Evolutionary conservation across 1,140 invertebrate genomes (phyloP).

Genomic region (Brachionus plicatilis): DNA sequence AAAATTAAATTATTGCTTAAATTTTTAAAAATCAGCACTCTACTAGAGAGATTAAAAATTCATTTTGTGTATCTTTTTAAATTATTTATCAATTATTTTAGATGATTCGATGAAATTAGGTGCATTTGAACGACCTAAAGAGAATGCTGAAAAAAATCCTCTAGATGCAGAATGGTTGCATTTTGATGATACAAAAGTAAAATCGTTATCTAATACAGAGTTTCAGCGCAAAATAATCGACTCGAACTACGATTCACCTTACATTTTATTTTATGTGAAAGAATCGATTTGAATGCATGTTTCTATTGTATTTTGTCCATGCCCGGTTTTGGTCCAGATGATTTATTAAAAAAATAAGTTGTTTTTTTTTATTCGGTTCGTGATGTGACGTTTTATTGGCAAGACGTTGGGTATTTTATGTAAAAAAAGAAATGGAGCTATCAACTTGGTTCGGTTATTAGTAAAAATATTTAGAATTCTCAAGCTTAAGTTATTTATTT

Average conservation of each 20-base stretch:
- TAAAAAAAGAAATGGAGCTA: not conserved
- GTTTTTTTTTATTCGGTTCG: not conserved
- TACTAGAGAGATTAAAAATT: too few relatives aligned
- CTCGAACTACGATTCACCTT: constrained; percentile 28
- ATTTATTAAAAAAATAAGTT: not conserved
- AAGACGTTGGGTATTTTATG: not conserved
- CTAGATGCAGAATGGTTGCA: constrained; percentile 13
- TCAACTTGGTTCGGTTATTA: not conserved
- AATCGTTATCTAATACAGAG: constrained; percentile 6
- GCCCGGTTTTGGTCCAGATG: not conserved
- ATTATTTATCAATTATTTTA: not conserved
- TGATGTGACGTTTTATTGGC: not conserved
- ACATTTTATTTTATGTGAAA: constrained; percentile 18
- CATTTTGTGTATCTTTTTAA: not conserved
- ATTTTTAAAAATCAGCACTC: too few relatives aligned
- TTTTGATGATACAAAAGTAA: constrained; percentile 30
- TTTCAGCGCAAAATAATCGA: constrained; percentile 34
- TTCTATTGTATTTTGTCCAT: not conserved
- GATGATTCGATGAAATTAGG: not conserved
- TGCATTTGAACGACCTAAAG: not conserved
- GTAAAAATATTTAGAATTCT: constrained; percentile 26
- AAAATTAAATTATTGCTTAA: too few relatives aligned
- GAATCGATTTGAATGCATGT: not conserved
- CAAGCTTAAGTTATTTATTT: constrained; percentile 21
- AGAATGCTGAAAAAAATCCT: not conserved